Percentiles rank a stretch among this genome's conserved stretches.
phyloP scores from a whole-genome alignment of 2,888 invertebrate genomes.

The Dendrolimus houi region DNA sequence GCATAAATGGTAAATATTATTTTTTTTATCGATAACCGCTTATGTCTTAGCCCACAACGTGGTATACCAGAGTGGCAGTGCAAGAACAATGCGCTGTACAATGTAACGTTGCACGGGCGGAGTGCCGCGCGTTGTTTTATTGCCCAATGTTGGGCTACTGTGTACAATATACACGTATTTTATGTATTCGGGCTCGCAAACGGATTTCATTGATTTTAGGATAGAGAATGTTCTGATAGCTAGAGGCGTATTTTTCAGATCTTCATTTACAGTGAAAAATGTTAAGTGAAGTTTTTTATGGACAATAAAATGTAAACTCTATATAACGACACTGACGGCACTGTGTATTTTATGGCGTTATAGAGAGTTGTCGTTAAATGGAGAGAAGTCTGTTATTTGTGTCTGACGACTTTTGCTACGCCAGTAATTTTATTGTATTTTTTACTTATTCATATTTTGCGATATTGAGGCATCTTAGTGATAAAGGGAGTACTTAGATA shows the following conservation, averaged over 20 bases:
- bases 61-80: conserved; percentile 12
- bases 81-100: conserved; percentile 12
- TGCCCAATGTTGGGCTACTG: conserved; percentile 13
- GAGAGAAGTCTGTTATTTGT: too few species aligned
- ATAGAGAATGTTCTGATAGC: not conserved
- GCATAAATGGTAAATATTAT: too few species aligned
- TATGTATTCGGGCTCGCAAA: not conserved
- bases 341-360: too few species aligned
- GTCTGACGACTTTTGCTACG: too few species aligned
- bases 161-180: conserved; percentile 8
- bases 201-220: not conserved
- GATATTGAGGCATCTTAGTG: too few species aligned
- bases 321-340: too few species aligned
- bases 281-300: too few species aligned
- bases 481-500: too few species aligned
- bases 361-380: too few species aligned
- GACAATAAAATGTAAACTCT: too few species aligned
- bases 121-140: conserved; percentile 18
- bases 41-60: conserved; percentile 4
- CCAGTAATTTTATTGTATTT: too few species aligned
- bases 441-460: too few species aligned
- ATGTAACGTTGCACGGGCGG: conserved; percentile 12
- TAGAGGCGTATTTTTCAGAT: not conserved
- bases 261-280: not conserved
- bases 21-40: not conserved